A percentile compares a stretch with the other conserved stretches of the same genome.
Conservation (phyloP, 2,888 invertebrate species). For the Agrochola lychnidis region DNA sequence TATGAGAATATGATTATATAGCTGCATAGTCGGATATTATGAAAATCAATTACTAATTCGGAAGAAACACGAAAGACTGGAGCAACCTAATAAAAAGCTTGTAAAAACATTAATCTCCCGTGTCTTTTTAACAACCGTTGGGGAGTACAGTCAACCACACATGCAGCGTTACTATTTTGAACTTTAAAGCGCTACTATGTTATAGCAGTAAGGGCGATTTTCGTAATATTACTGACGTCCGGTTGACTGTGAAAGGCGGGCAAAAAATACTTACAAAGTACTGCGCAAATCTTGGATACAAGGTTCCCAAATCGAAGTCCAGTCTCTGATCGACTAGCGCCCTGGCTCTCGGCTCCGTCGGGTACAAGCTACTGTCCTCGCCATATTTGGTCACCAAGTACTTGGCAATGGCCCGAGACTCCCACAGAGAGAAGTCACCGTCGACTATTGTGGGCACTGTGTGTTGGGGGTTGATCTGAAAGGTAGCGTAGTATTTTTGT, state of each 20-base stretch:
- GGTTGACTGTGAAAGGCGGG: not conserved
- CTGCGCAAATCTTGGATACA: slow-evolving; percentile 92
- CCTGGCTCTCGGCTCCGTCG: slow-evolving; percentile 93
- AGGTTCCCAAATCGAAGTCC: slow-evolving; percentile 94
- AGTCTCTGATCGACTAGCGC: slow-evolving; percentile 94
- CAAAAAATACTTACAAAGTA: slow-evolving; percentile 91
- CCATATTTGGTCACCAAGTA: slow-evolving; percentile 95
- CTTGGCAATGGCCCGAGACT: slow-evolving; percentile 94
- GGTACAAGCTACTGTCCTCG: slow-evolving; percentile 93
- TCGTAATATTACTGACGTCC: not conserved
- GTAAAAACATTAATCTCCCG: not conserved
- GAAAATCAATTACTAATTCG: not conserved
- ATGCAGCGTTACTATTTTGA: not conserved
- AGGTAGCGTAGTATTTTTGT: slow-evolving; percentile 41
- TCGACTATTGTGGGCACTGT: slow-evolving; percentile 95
- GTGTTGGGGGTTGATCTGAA: slow-evolving; percentile 95
- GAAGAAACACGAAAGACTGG: not conserved
- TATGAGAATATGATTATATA: not conserved
- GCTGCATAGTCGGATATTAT: too few species aligned
- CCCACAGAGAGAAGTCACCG: slow-evolving; percentile 94
- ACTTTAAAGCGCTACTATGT: not conserved
- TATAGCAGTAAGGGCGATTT: not conserved
- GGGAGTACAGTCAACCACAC: not conserved
- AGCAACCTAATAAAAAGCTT: not conserved
- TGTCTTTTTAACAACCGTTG: not conserved